These are phyloP conservation scores for Drosophila pullipes DNA, from an alignment of 2,888 invertebrate genomes.

Conservation along the genomic window DNA sequence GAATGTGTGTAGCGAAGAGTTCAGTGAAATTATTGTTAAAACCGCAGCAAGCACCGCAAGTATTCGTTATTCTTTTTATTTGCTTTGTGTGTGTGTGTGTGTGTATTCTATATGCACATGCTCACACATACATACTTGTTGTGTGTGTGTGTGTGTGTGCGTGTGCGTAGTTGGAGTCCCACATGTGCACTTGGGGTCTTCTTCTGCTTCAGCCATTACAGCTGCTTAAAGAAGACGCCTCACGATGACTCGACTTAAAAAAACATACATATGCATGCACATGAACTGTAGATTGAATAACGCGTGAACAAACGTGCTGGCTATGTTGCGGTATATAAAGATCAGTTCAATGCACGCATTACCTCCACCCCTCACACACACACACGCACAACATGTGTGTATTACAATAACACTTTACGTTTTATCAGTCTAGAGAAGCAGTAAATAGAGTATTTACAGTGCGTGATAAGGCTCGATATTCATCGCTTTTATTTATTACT, in stretches of 20 bases:
- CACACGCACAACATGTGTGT: background rate
- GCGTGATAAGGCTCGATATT: slow-evolving; percentile 25
- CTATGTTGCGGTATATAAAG: background rate
- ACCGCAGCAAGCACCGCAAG: slow-evolving; percentile 34
- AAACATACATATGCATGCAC: slow-evolving; percentile 13
- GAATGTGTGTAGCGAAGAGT: slow-evolving; percentile 11
- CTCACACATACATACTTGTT: background rate
- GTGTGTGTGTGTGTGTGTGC: background rate
- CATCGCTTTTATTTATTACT: background rate
- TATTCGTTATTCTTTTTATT: slow-evolving; percentile 17
- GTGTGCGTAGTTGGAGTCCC: slow-evolving; percentile 1
- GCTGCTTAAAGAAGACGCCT: slow-evolving; percentile 39
- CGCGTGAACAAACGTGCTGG: background rate
- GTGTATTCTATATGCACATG: background rate
- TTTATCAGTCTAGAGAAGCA: slow-evolving; percentile 7
- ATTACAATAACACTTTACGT: background rate
- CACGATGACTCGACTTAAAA: slow-evolving; percentile 63
- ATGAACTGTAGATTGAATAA: background rate
- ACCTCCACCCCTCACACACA: background rate
- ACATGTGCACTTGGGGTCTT: slow-evolving; percentile 18
- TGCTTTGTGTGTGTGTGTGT: background rate
- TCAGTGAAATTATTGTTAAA: slow-evolving; percentile 10
- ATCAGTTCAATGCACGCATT: slow-evolving; percentile 41
- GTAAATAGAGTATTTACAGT: slow-evolving; percentile 29
- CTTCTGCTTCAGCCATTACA: slow-evolving; percentile 26